phyloP scores from a whole-genome alignment of 1,140 invertebrate genomes.

The Mya arenaria region DNA sequence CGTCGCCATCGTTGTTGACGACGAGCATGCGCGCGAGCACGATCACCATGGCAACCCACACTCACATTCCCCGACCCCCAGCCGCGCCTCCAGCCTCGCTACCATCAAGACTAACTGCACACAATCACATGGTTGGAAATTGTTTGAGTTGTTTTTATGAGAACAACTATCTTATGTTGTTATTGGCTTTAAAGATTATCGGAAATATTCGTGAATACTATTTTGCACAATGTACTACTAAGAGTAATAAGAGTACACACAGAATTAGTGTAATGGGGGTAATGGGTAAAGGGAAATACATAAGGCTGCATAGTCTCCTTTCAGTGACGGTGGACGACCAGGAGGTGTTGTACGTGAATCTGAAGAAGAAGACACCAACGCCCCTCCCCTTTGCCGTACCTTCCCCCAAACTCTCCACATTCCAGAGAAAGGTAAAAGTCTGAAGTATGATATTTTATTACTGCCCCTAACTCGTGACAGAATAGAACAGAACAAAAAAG shows the following conservation, averaged over 20 bases:
- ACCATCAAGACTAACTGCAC: slow-evolving; percentile 55
- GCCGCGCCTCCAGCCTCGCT: slow-evolving; percentile 41
- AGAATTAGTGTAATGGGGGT: no score
- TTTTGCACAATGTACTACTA: no score
- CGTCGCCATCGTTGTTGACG: slow-evolving; percentile 19
- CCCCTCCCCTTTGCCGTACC: slow-evolving; percentile 40
- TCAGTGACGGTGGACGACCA: slow-evolving; percentile 40
- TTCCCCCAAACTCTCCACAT: slow-evolving; percentile 45
- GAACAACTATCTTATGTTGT: no score
- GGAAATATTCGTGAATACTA: no score
- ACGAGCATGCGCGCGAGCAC: not conserved
- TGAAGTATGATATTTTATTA: no score
- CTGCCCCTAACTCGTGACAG: no score
- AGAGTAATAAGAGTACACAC: no score
- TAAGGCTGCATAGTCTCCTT: no score
- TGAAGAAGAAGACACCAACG: slow-evolving; percentile 47
- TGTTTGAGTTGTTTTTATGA: no score
- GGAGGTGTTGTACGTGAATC: slow-evolving; percentile 48
- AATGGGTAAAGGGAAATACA: no score
- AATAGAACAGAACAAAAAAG: no score
- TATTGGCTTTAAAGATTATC: no score
- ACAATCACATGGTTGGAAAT: slow-evolving; percentile 46
- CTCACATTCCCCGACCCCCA: slow-evolving; percentile 36
- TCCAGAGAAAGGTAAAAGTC: slow-evolving; percentile 52
- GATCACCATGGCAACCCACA: not conserved